Base-by-base conservation (phyloP, 2,888 invertebrate species). In the Thera britannica region DNA sequence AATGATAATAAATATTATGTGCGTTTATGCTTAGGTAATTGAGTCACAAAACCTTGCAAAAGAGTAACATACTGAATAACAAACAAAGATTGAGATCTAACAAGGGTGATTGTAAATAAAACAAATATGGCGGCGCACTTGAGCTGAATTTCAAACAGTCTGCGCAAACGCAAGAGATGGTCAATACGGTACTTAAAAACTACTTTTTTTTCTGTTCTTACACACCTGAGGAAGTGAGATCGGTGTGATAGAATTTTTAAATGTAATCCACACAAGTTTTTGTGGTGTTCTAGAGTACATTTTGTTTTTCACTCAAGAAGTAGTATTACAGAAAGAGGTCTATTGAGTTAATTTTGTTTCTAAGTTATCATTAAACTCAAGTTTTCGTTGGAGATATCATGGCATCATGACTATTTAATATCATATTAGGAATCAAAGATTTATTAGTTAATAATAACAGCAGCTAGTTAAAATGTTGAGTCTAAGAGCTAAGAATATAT, bases 71-170 rank as follows among this genome's bases (percentile, higher is more conserved):
- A 80, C 83, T 85, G 88, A 89, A 90, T 90, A 89, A 89, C 84
- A 90, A 88, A 78, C 77, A 81, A 78, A 87, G 91, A 92, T 92
- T 87, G 87, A 90, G 86, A 92, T 92, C 91, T 89, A 87, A 88
- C 88, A 80, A 79, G 84, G 85, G 84, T 89, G 88, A 91, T 90
- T 86, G 85, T 85, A 89, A 89, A 90, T 90, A 87, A 89, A 88
- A 90, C 92, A 90, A 90, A 92, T 92, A 93, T 89, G 90, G 90
- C 77, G 67, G 73, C 76, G 82, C 77, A 79, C 91, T 86, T 85
- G 90, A 84, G 80, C 74, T 76, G 92, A 89, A 92, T 92, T 78
- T 81, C 81, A 89, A 92, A 83, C 77, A 83, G 83, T 77, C 70
- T 83, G 87, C 85, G 83, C 80, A 73, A 71, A 83, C 85, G 85